Evolutionary conservation across 64 coral and sea anemone species (phyloP), one percentile per base, ranked within the genome.

Genomic region (Actinia tenebrosa): DNA sequence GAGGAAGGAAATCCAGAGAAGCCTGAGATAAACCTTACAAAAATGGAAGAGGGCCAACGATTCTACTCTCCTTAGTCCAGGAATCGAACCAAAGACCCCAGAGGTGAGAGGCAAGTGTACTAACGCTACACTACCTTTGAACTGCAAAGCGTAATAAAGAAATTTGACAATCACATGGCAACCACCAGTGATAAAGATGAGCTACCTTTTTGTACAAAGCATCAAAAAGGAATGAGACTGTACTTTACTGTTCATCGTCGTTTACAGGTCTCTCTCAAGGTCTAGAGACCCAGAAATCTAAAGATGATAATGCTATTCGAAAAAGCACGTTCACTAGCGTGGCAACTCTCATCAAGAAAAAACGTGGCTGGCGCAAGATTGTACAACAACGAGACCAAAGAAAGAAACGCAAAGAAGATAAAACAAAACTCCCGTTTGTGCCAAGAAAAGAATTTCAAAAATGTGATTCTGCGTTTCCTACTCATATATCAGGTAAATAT

Each of bases 361-460:
- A 77, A 53, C 26, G 80, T 15, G 85, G 90, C 0, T 92, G 90
- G 90, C 64, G 37, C 27, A 22, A 85, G 13, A 60, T 92, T 15
- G 90, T 92, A 7, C 77, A 54, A 19, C 85, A 92, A 23, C 53
- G 80, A 7, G 80, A 87, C 10, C 64, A 92, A 47, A 85, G 90
- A 46, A 87, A 85, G 46, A 44, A 77, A 44, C 84, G 85, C 20
- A 68, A 83, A 56, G 45, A 17, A 5, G 90, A 87, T 14, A 53
- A 83, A 53, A 20, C 47, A 0, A 18, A 63, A 64, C 69, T 71
- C 61, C 58, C 77, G 18, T 8, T 42, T 6, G 47, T 87, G 20
- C 90, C 90, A 8, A 53, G 86, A 16, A 71, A 60, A 87, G 90
- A 92, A 60, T 92, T 92, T 78, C 90, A 92, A 60, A 92, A 92